Evolutionary conservation across 2,113 vertebrate species (phyloP).

Genomic region (Cyanistes caeruleus): DNA sequence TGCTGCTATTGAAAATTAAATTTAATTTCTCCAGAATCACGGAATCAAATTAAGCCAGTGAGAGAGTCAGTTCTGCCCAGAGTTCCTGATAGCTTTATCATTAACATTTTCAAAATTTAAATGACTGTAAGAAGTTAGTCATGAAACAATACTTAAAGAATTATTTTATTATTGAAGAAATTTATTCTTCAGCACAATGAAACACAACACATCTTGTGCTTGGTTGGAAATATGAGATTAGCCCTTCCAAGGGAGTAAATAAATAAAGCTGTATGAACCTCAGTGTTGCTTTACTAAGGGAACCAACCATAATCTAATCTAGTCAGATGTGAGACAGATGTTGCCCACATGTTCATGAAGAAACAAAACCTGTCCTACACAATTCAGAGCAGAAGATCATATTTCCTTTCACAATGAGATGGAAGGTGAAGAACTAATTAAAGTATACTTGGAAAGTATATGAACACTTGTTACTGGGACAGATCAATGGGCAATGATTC

Average conservation of each 20-base stretch:
- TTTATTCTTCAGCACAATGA: not conserved
- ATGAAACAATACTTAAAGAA: not conserved
- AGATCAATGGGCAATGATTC: not conserved
- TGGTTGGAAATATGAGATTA: not conserved
- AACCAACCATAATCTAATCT: not conserved
- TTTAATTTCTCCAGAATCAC: not conserved
- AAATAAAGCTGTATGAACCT: not conserved
- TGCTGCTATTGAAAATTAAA: not conserved
- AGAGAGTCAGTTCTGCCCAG: not conserved
- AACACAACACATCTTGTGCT: accelerated
- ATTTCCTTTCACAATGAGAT: not conserved
- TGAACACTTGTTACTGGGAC: not conserved
- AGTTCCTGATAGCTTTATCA: not conserved
- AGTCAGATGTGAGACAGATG: not conserved
- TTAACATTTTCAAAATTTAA: not conserved
- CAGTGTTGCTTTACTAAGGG: not conserved
- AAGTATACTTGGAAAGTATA: not conserved
- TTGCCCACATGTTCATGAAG: not conserved
- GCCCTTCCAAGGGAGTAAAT: not conserved
- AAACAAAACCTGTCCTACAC: not conserved
- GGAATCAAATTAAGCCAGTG: not conserved
- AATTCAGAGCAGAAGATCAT: not conserved
- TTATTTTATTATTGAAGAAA: not conserved
- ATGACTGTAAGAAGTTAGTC: not conserved
- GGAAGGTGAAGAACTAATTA: not conserved